These are phyloP conservation scores for Adelognathus sp. DNA, from an alignment of 2,888 invertebrate species.

Conservation along the genomic window DNA sequence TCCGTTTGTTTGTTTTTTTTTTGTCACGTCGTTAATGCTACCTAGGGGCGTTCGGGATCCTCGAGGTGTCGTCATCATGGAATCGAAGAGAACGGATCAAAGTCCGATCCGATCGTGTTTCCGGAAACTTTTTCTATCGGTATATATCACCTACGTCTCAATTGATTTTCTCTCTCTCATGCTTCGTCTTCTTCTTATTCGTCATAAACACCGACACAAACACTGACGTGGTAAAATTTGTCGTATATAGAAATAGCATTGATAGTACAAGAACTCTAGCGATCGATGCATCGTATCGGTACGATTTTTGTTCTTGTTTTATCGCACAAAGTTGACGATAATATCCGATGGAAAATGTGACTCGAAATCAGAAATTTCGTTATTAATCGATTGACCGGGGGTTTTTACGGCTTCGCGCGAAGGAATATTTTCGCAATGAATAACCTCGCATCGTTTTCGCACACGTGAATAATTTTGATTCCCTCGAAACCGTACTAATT, in stretches of 20 bases:
- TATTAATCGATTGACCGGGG: background rate
- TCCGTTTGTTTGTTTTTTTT: constrained; percentile 21
- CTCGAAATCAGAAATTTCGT: background rate
- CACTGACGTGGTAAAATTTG: constrained; percentile 31
- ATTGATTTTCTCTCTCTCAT: background rate
- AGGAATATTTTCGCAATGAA: constrained; percentile 9
- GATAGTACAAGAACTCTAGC: constrained; percentile 19
- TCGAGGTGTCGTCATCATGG: constrained; percentile 53
- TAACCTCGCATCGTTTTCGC: constrained; percentile 5
- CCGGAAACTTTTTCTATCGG: constrained; percentile 25
- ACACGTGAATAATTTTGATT: constrained; percentile 39
- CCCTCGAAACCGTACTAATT: constrained; percentile 40
- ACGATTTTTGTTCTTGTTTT: constrained; percentile 4
- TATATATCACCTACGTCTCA: constrained; percentile 14
- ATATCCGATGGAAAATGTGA: background rate
- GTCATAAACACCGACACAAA: constrained; percentile 35
- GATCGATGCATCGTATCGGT: constrained; percentile 11
- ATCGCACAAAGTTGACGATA: background rate
- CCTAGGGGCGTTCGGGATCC: constrained; percentile 26
- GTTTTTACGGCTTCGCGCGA: constrained; percentile 3
- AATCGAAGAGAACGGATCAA: constrained; percentile 36
- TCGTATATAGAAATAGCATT: constrained; percentile 17
- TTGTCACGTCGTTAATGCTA: background rate
- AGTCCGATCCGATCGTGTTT: constrained; percentile 17
- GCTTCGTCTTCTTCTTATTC: constrained; percentile 17